Percentiles rank a stretch among this genome's conserved stretches.
Conservation (phyloP, 2,888 invertebrate species). For the Netelia melanura region DNA sequence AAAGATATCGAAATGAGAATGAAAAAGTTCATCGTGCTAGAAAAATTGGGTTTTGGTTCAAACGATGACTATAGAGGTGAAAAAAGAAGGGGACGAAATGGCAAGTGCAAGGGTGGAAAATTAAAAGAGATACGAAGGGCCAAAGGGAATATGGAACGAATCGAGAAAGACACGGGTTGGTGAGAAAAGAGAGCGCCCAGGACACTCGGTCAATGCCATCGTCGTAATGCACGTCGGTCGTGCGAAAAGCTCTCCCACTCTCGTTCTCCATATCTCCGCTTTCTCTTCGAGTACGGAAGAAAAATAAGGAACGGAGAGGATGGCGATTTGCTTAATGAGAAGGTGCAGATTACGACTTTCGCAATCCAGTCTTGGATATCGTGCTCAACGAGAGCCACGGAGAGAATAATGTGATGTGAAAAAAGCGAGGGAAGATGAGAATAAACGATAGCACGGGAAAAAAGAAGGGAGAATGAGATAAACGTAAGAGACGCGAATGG, state of each 20-base stretch:
- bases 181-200: slow-evolving; percentile 59
- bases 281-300: slow-evolving; percentile 31
- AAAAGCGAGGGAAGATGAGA: slow-evolving; percentile 55
- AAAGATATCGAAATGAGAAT: not conserved
- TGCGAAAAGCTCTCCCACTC: slow-evolving; percentile 36
- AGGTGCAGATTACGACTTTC: slow-evolving; percentile 69
- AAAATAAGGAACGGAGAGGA: slow-evolving; percentile 37
- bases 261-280: not conserved
- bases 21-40: not conserved
- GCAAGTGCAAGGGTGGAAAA: slow-evolving; percentile 1
- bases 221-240: slow-evolving; percentile 64
- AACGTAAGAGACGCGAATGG: slow-evolving; percentile 19
- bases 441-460: slow-evolving; percentile 54
- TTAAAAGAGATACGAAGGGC: slow-evolving; percentile 41
- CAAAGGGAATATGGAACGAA: slow-evolving; percentile 55
- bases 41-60: slow-evolving; percentile 15
- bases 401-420: slow-evolving; percentile 61
- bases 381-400: slow-evolving; percentile 34
- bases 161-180: slow-evolving; percentile 49
- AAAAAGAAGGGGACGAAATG: slow-evolving; percentile 21
- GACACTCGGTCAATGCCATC: slow-evolving; percentile 69
- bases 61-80: not conserved
- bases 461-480: slow-evolving; percentile 3
- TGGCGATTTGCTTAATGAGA: slow-evolving; percentile 69
- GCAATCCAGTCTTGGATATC: slow-evolving; percentile 63